phyloP scores from a whole-genome alignment of 2,113 vertebrate species.

The Clarias batrachus region DNA sequence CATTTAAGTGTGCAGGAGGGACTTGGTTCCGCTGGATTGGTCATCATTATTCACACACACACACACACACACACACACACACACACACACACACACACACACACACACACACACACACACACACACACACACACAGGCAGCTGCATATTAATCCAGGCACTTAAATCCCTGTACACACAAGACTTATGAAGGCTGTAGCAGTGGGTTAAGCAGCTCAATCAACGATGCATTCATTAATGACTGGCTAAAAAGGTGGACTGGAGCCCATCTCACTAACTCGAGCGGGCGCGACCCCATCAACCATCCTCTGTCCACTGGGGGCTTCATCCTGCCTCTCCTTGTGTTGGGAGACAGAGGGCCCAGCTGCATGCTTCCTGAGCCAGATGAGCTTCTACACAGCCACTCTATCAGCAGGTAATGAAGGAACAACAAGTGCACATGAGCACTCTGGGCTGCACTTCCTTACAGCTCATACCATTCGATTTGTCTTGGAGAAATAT shows the following conservation, averaged over 20 bases:
- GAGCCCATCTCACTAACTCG: constrained; percentile 4
- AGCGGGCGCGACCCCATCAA: not conserved
- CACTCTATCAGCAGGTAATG: constrained; percentile 42
- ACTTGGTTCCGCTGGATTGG: constrained; percentile 33
- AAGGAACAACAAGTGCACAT: constrained; percentile 29
- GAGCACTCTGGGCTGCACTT: constrained; percentile 10
- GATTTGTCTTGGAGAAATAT: constrained; percentile 21
- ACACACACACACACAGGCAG: not conserved
- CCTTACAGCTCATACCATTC: constrained; percentile 7
- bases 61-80: constrained; percentile 10
- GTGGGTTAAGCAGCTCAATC: constrained; percentile 25
- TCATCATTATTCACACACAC: constrained; percentile 42
- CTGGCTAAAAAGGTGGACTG: not conserved
- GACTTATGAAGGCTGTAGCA: constrained; percentile 23
- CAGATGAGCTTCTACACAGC: constrained; percentile 35
- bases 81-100: constrained; percentile 19
- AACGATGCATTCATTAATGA: constrained; percentile 18
- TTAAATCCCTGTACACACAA: constrained; percentile 20
- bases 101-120: too few relatives aligned
- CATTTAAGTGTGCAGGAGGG: constrained; percentile 18
- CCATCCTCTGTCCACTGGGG: not conserved
- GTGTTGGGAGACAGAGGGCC: constrained; percentile 33
- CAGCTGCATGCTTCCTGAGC: constrained; percentile 29
- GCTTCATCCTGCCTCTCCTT: constrained; percentile 25
- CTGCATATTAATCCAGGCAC: constrained; percentile 20